A percentile compares a stretch with the other conserved stretches of the same genome.
phyloP scores from a whole-genome alignment of 2,797 vertebrate genomes.

The Mionectes olivaceus region DNA sequence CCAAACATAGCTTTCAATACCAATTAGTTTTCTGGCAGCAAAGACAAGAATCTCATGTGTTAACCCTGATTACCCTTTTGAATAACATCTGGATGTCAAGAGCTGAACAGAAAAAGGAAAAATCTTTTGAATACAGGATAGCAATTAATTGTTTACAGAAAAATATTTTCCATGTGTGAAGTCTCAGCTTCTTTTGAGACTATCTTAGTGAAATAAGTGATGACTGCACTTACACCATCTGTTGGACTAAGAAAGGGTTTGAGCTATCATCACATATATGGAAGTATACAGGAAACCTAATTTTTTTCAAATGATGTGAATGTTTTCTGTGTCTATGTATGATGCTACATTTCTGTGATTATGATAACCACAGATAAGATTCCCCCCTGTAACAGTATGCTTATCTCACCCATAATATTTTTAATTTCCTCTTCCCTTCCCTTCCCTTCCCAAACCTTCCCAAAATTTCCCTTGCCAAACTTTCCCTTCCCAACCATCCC shows the following conservation, averaged over 20 bases:
- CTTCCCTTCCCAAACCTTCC: too few species aligned
- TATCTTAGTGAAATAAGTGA: background rate
- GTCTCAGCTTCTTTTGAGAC: background rate
- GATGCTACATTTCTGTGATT: background rate
- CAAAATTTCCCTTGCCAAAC: too few species aligned
- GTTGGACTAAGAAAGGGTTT: background rate
- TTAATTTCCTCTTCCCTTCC: background rate
- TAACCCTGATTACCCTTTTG: background rate
- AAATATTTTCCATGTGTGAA: background rate
- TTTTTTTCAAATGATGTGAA: background rate
- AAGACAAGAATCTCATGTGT: background rate
- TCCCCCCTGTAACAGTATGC: background rate
- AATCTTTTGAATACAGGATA: background rate
- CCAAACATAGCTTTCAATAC: background rate
- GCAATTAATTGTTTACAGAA: background rate
- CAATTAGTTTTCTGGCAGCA: background rate
- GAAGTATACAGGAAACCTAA: background rate
- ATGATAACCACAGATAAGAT: background rate
- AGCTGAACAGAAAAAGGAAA: background rate
- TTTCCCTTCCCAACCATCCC: too few species aligned
- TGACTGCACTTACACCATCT: background rate
- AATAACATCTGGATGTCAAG: background rate
- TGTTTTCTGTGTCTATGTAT: background rate
- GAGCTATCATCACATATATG: background rate
- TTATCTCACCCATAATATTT: background rate